Base-by-base conservation (phyloP, 2,113 vertebrate species). In the Otus sunia region DNA sequence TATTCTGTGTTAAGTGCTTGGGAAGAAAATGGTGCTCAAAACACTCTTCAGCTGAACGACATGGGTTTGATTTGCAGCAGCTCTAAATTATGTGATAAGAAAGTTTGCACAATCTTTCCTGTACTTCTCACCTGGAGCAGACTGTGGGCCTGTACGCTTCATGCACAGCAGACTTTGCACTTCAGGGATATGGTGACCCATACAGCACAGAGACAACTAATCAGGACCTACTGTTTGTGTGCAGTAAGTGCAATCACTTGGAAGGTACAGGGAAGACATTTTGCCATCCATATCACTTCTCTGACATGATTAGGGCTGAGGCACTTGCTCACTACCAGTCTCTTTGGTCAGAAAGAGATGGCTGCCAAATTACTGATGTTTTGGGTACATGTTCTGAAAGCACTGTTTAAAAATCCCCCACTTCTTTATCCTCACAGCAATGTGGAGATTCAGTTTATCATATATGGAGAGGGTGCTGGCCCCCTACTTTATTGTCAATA, bases 401-500 rank as follows among this genome's bases (percentile, higher is more conserved):
- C 1, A 1, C 26, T 53, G 10, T 12, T 19, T 73, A 66, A 68
- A 32, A 77, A 32, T 20, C 14, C n/a, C 27, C 11, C 9, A 68
- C 23, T 16, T 67, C 21, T 36, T 56, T 41, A 56, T 58, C 27
- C 47, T 34, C 41, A 56, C 10, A 58, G 21, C 8, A 67, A 32
- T 20, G 10, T 23, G 18, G 52, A 76, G 55, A 67, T 50, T 50
- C 36, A 21, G 41, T 45, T 59, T 41, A 22, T 10, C 0, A 0
- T n/a, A 45, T 6, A 10, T 62, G 15, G 47, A 52, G 83, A 94
- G 34, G 23, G 5, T 1, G 1, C 15, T 60, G 12, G 16, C 49
- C 29, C 49, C n/a, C 43, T 43, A 34, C 5, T 47, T 30, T 49
- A 63, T n/a, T 22, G 18, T 32, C n/a, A 49, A 30, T 0, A 0